Evolutionary conservation across 2,888 invertebrate species (phyloP).

Genomic region (Epinotia brunnichana): DNA sequence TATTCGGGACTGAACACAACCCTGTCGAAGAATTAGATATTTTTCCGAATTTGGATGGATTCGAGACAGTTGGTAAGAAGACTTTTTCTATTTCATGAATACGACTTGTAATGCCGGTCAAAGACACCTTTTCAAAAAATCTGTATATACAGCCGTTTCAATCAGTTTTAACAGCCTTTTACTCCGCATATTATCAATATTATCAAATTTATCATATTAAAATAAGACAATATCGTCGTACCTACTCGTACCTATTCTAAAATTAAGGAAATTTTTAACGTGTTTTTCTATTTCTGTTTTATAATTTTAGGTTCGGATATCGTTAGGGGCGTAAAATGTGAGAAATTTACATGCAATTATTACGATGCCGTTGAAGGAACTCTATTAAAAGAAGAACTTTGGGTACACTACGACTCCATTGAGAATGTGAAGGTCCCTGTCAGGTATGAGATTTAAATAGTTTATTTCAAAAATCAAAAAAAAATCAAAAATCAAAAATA

Average conservation of each 20-base stretch:
- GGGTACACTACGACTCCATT: slow-evolving; percentile 55
- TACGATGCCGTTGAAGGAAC: slow-evolving; percentile 30
- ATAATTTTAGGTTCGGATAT: slow-evolving; percentile 56
- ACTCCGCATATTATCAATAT: no score
- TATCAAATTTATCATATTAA: no score
- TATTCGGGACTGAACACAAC: background rate
- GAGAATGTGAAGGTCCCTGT: slow-evolving; percentile 61
- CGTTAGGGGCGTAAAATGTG: slow-evolving; percentile 52
- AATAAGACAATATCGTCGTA: no score
- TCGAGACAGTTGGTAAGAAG: slow-evolving; percentile 16
- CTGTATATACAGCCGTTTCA: no score
- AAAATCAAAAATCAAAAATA: no score
- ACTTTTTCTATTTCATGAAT: background rate
- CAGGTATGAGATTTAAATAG: slow-evolving; percentile 53
- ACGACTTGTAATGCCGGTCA: background rate
- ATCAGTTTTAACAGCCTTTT: no score
- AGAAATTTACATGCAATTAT: slow-evolving; percentile 53
- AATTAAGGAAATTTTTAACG: no score
- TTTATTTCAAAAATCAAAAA: no score
- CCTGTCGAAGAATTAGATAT: background rate
- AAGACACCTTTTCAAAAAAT: no score
- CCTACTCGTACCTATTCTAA: no score
- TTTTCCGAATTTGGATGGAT: background rate
- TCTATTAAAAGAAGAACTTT: slow-evolving; percentile 47
- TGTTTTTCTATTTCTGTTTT: background rate